Base-by-base conservation (phyloP, 2,888 invertebrate genomes). In the Hemistola chrysoprasaria region DNA sequence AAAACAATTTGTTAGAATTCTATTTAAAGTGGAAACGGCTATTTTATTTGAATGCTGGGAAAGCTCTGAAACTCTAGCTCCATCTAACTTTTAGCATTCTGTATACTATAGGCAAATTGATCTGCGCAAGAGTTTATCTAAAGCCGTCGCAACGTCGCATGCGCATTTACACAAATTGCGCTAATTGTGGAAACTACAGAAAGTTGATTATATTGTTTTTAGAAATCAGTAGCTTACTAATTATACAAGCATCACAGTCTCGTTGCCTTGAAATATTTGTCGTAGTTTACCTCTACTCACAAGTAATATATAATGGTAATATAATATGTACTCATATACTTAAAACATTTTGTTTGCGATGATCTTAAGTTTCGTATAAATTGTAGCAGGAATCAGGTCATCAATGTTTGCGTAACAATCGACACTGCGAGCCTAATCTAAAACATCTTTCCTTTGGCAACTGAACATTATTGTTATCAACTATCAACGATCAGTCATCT, bases 151-250 rank as follows among this genome's bases (percentile, higher is more conserved):
- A n/a, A n/a, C n/a, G 22, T 8, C 32, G 46, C 50, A n/a, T n/a
- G n/a, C 53, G 56, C 64, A 68, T 70, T 73, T 69, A 56, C 65
- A 64, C 67, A 72, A 72, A 74, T 74, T 69, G 66, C 68, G 62
- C 65, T 82, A 80, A 79, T 80, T 73, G 68, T 76, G 67, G 73
- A 76, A 77, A 80, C 61, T 26, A 29, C 38, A 28, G 45, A 40
- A 48, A 50, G 40, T 52, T 43, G 33, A 44, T 40, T 49, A 42
- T 40, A 30, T 41, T 46, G 40, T 44, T 11, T 37, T 21, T 44
- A 46, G 42, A 47, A 42, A 49, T 32, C 16, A 16, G 16, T 38
- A 22, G 31, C 37, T 31, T 26, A 20, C 7, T 25, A 16, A 43
- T 30, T 34, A 11, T 1, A 11, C 22, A 30, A 9, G 21, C 31